Base-by-base conservation (phyloP, 2,888 invertebrate species). In the Aproaerema taeniolella region DNA sequence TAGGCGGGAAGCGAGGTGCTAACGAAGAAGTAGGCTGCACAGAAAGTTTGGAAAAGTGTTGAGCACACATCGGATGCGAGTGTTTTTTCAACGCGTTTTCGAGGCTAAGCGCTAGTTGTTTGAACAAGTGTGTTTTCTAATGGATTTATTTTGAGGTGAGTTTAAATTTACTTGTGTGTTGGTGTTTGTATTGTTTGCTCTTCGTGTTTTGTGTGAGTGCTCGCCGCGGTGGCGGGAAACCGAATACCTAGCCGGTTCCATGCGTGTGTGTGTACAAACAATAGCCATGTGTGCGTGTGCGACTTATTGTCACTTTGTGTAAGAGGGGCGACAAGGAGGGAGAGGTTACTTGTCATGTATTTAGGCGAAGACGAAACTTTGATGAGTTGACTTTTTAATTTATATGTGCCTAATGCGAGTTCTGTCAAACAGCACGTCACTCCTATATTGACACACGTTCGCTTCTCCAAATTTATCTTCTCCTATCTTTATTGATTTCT, bases 101-200 rank as follows among this genome's bases (percentile, higher is more conserved):
- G 85, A 85, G 85, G 85, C 83, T 85, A 81, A 83, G 82, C 85
- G 85, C 77, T 85, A 81, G 82, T 79, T 86, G 85, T 86, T 86
- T 86, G 83, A 85, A 86, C 86, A 85, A 86, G 83, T 86, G 86
- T 86, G 85, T 86, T 85, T 86, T 86, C 86, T 86, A 86, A 86
- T 86, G 86, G 86, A 85, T 85, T 85, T 86, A 85, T 86, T 86
- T 85, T 86, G 82, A 86, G 86, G 86, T 86, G 85, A 86, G 85
- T 85, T 85, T 80, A 85, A 86, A 83, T 83, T 85, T 85, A 85
- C 85, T 82, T 80, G 77, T 76, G 75, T 85, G 85, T 79, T 77
- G 73, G 85, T 85, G 82, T 82, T 81, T 81, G 81, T 85, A 82
- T 85, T 85, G 86, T 86, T 85, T 82, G 83, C 63, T 76, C 66